These are phyloP conservation scores for Nothobranchius kuhntae DNA, from an alignment of 2,113 vertebrate species.

Conservation along the genomic window DNA sequence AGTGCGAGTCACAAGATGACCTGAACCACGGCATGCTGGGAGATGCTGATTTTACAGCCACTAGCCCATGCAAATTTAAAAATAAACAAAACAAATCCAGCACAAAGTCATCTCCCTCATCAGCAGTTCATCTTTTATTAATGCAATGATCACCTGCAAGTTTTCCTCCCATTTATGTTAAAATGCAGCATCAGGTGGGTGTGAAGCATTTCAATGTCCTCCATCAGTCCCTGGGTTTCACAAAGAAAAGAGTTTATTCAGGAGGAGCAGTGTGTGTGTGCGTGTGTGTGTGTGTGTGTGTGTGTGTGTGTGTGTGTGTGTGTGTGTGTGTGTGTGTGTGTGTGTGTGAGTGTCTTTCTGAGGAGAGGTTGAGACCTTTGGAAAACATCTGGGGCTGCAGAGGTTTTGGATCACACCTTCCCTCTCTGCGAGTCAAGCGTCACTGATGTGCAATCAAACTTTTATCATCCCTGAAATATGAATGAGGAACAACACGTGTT, in stretches of 20 bases:
- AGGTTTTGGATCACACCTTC: conserved; percentile 63
- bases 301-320: too few species aligned
- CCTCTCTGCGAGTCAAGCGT: conserved; percentile 57
- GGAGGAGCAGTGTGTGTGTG: not conserved
- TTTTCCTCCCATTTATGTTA: conserved; percentile 5
- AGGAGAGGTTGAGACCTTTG: conserved; percentile 50
- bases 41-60: conserved; percentile 18
- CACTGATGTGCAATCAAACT: conserved; percentile 78
- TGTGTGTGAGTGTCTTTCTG: conserved; percentile 39
- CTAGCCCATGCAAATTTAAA: not conserved
- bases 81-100: conserved; percentile 8
- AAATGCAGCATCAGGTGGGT: conserved; percentile 35
- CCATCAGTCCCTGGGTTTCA: conserved; percentile 30
- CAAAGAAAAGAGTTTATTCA: conserved; percentile 32
- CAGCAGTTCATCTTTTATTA: conserved; percentile 40
- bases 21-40: conserved; percentile 14
- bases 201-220: conserved; percentile 41
- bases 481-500: conserved; percentile 67
- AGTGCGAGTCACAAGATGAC: not conserved
- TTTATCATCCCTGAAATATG: conserved; percentile 74
- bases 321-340: too few species aligned
- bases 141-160: conserved; percentile 35
- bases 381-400: conserved; percentile 52
- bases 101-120: not conserved
- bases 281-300: too few species aligned